Base-by-base conservation (phyloP, 2,113 vertebrate species). In the Mionectes macconnelli region DNA sequence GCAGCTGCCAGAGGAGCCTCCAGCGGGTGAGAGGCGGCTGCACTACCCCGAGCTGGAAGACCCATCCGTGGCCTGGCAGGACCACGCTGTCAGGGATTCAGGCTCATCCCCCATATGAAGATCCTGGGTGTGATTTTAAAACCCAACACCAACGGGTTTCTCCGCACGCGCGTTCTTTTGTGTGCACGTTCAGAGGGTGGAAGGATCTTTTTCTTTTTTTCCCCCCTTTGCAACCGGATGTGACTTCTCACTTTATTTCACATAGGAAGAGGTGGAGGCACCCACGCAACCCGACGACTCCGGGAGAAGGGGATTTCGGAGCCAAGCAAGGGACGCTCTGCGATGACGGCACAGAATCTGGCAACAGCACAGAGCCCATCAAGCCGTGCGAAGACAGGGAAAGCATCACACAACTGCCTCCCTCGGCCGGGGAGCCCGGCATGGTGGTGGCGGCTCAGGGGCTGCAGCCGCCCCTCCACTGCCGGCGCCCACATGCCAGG, bases 401-500 rank as follows among this genome's bases (percentile, higher is more conserved):
- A 0, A 91, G 90, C 88, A 44, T 94, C 96, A 95, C 94, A 94
- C 94, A 96, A 95, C 92, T 90, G 96, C 94, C 94, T 93, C 44
- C 87, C 94, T 91, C 49, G 70, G 90, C 92, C 88, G 4, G 94
- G 84, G 70, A 95, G 95, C 96, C 91, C 86, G 67, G 93, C 94
- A 89, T 37, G 64, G 56, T 4, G 20, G 75, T 33, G 11, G 80
- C 4, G 22, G 73, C 88, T 92, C 14, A 1, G 87, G 92, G 92
- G 80, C 92, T 12, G 50, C 21, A 68, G 92, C 84, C 55, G 49
- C 81, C 90, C 92, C 92, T 95, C 60, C 78, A 2, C 94, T 93
- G 93, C 82, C 85, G 81, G 93, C 13, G 80, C 84, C 96, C 95
- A 86, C 95, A 95, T 96, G 96, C 96, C 95, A 96, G 87, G 59